Evolutionary conservation across 2,888 invertebrate genomes (phyloP), one percentile per base, ranked within the genome.

Genomic region (Latheticus oryzae): DNA sequence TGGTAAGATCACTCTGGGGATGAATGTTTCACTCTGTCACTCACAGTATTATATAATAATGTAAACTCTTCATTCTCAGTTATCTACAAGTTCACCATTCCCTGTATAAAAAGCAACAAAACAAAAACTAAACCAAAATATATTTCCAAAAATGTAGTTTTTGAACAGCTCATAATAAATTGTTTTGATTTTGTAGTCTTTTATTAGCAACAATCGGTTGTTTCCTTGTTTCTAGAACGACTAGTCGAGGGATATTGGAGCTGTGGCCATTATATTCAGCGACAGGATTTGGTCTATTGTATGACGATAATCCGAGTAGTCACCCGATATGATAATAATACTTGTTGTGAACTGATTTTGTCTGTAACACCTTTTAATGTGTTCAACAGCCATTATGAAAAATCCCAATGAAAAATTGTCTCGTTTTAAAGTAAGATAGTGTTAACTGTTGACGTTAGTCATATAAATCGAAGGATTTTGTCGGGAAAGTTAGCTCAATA

Each of bases 391-490:
- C n/a, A n/a, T n/a, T n/a, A n/a, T n/a, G n/a, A n/a, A n/a, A n/a
- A n/a, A n/a, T n/a, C n/a, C n/a, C n/a, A n/a, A n/a, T n/a, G n/a
- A n/a, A n/a, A n/a, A n/a, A n/a, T n/a, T n/a, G n/a, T n/a, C n/a
- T n/a, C n/a, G 63, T 67, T 66, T 58, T 58, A 58, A 63, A 61
- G 61, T 64, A 66, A 64, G 67, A 67, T 62, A 63, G 60, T 62
- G 59, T 52, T 68, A 60, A 62, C 64, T 62, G 64, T 67, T 67
- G 65, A 69, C 67, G 66, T 60, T 64, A 58, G 62, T 60, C 67
- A 66, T 56, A 67, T 67, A 67, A 68, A 68, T 67, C 66, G 66
- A 62, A 55, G 61, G 60, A 63, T 67, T 60, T 62, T 60, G 58
- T 42, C 50, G 23, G 51, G 43, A 48, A 30, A 61, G 60, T 60